Percentiles rank a stretch among this genome's conserved stretches.
Conservation (phyloP, 2,888 invertebrate species). For the Amblyteles armatorius region DNA sequence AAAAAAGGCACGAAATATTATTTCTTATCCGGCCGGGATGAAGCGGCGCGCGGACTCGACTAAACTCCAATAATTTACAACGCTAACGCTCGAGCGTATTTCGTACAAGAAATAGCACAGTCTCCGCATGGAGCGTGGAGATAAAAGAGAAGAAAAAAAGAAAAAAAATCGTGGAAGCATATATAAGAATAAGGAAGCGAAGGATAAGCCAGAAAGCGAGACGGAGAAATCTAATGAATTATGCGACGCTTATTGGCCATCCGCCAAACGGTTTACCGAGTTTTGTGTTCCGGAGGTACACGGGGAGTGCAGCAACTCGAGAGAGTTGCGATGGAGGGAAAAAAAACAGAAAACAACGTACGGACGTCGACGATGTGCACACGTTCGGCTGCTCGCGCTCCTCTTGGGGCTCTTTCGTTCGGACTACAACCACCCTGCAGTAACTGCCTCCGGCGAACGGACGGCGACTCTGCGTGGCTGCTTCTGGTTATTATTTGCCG, state of each 20-base stretch:
- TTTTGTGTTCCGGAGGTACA: constrained; percentile 57
- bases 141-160: background rate
- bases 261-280: constrained; percentile 76
- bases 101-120: constrained; percentile 18
- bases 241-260: constrained; percentile 75
- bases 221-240: constrained; percentile 72
- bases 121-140: background rate
- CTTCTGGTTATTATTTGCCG: constrained; percentile 29
- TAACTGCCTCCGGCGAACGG: constrained; percentile 48
- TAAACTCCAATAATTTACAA: constrained; percentile 31
- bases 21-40: background rate
- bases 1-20: background rate
- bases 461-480: constrained; percentile 34
- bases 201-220: constrained; percentile 54
- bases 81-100: background rate
- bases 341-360: background rate
- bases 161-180: constrained; percentile 7
- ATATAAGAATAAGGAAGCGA: constrained; percentile 32
- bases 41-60: background rate
- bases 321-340: constrained; percentile 41
- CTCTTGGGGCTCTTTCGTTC: constrained; percentile 67
- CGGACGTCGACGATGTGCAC: constrained; percentile 60
- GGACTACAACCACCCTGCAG: constrained; percentile 39
- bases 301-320: constrained; percentile 15
- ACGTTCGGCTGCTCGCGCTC: constrained; percentile 63